Base-by-base conservation (phyloP, 2,888 invertebrate species). In the Brachypterus glaber region DNA sequence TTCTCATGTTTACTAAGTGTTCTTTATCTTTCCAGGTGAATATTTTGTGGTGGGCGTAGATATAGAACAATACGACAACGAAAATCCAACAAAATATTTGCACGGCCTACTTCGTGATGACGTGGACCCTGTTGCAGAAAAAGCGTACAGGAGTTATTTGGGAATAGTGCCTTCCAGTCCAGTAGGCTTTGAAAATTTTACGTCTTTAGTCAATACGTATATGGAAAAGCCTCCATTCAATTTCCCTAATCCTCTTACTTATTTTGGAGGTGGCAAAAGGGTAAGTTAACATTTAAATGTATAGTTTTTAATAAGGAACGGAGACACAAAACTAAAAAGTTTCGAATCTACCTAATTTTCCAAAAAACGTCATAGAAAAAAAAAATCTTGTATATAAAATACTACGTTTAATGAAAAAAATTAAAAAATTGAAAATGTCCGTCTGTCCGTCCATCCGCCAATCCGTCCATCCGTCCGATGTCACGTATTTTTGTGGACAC, bases 41-140 rank as follows among this genome's bases (percentile, higher is more conserved):
- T 95, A 93, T 60, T 91, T 89, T 60, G 92, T 90, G 1, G 82
- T 93, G 14, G 93, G 93, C 3, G 86, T 93, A 4, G 87, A 90
- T 57, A 79, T 89, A 9, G 88, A 89, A 50, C 85, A 89, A 54
- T 93, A 91, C 64, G 85, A 90, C 54, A 67, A 76, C 2, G 71
- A 75, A 14, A 76, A 80, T 40, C 88, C 92, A 0, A 74, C 77
- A 32, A 80, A 82, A 49, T 92, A 92, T 64, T 70, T 92, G 15
- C 72, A 80, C 34, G 90, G 87, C 8, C 72, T 87, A 2, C 67
- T 88, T 21, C 70, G 76, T 34, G 79, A 80, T 44, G 74, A 76
- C 43, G 58, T 66, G 1, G 71, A 79, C 31, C 67, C 74, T 0
- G 65, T 72, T 17, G 74, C 80, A 0, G 67, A 80, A 29, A 69